These are phyloP conservation scores for Chrysolina haemoptera DNA, from an alignment of 2,888 invertebrate genomes.

Conservation along the genomic window DNA sequence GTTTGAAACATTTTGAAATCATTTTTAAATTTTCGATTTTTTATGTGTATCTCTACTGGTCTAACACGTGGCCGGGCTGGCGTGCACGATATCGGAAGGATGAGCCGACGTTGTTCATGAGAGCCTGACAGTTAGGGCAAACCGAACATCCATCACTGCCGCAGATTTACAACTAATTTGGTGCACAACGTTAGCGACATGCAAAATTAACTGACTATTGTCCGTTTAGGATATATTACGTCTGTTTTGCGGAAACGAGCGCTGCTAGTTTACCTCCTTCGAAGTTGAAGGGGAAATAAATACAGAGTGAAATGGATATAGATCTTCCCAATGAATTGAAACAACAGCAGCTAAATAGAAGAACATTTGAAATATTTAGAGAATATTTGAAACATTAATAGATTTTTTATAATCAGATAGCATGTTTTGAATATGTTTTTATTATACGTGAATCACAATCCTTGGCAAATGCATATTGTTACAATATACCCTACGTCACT, in stretches of 20 bases:
- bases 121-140: slow-evolving; percentile 62
- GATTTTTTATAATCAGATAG: no score
- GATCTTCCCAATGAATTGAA: no score
- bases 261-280: background rate
- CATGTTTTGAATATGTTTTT: no score
- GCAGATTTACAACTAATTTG: slow-evolving; percentile 68
- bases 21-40: no score
- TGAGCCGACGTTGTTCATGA: slow-evolving; percentile 46
- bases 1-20: no score
- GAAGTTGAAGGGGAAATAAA: background rate
- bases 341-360: no score
- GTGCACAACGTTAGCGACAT: slow-evolving; percentile 66
- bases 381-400: no score
- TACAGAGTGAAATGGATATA: background rate
- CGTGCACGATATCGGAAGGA: slow-evolving; percentile 27
- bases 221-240: slow-evolving; percentile 41
- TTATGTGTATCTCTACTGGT: no score
- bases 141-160: slow-evolving; percentile 64
- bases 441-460: no score
- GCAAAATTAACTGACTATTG: slow-evolving; percentile 66
- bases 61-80: background rate
- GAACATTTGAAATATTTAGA: no score
- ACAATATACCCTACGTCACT: no score
- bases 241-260: slow-evolving; percentile 2
- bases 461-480: no score